Evolutionary conservation across 2,797 vertebrate genomes (phyloP).

Genomic region (Channallabes apus): DNA sequence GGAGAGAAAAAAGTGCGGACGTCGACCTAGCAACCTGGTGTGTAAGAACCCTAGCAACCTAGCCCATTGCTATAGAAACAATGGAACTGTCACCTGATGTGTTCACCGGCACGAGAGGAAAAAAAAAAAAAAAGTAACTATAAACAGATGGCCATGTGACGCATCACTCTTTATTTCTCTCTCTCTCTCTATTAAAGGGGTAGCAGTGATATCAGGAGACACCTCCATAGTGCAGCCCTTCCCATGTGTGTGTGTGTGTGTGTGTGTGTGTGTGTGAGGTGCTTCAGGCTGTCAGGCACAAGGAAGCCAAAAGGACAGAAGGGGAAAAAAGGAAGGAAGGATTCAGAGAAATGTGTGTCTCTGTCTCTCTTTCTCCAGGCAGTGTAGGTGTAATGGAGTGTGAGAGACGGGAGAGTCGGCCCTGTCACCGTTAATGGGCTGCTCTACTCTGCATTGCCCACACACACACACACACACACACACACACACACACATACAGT

Average conservation of each 20-base stretch:
- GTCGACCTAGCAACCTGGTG: too few relatives aligned
- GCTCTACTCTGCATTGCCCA: constrained; percentile 44
- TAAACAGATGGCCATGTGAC: too few relatives aligned
- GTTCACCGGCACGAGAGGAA: too few relatives aligned
- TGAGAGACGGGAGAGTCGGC: constrained; percentile 44
- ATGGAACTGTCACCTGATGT: too few relatives aligned
- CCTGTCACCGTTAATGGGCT: constrained; percentile 54
- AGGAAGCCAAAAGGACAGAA: constrained; percentile 48
- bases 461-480: constrained; percentile 21
- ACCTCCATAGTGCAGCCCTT: background rate
- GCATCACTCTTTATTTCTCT: background rate
- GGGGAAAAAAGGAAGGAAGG: constrained; percentile 28
- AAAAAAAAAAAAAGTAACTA: too few relatives aligned
- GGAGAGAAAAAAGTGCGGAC: too few relatives aligned
- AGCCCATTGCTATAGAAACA: too few relatives aligned
- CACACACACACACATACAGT: constrained; percentile 17
- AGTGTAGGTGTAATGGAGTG: constrained; percentile 53
- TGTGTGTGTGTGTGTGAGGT: background rate
- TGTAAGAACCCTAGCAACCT: too few relatives aligned
- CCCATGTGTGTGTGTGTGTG: background rate
- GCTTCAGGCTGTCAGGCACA: constrained; percentile 51
- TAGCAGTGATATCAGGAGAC: background rate
- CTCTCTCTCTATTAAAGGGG: background rate
- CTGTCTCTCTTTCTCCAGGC: constrained; percentile 50
- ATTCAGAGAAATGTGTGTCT: constrained; percentile 25